A percentile compares a stretch with the other conserved stretches of the same genome.
Conservation (phyloP, 1,140 invertebrate genomes). For the Reticulitermes speratus region DNA sequence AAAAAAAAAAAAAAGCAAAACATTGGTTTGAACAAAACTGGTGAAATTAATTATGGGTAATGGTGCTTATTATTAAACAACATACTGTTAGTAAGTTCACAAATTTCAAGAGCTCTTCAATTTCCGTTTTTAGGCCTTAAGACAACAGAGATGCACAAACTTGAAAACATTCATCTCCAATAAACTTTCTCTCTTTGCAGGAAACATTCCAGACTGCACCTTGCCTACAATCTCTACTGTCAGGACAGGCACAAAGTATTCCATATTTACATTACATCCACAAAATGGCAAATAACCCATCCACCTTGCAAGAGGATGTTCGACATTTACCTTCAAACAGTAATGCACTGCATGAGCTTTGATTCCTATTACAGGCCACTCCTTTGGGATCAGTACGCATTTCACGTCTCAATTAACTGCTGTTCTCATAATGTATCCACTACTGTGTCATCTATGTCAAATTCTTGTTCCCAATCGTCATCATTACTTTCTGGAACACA, state of each 20-base stretch:
- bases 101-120: not conserved
- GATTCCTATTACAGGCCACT: not conserved
- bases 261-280: not conserved
- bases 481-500: constrained; percentile 33
- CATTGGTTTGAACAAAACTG: too few species aligned
- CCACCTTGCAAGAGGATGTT: not conserved
- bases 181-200: not conserved
- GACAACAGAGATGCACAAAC: not conserved
- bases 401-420: not conserved
- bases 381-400: not conserved
- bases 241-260: constrained; percentile 11
- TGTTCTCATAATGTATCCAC: not conserved
- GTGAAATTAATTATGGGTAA: too few species aligned
- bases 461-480: constrained; percentile 35
- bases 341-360: not conserved
- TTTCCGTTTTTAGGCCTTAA: not conserved
- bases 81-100: too few species aligned
- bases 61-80: too few species aligned
- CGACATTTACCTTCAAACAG: not conserved
- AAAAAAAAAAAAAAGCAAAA: too few species aligned
- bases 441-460: constrained; percentile 33
- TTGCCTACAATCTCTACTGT: too few species aligned
- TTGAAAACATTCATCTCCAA: not conserved
- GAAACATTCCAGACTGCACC: not conserved
- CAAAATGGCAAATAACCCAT: not conserved